Evolutionary conservation across 2,797 vertebrate genomes (phyloP), one percentile per base, ranked within the genome.

Genomic region (Premnoplex brunnescens): DNA sequence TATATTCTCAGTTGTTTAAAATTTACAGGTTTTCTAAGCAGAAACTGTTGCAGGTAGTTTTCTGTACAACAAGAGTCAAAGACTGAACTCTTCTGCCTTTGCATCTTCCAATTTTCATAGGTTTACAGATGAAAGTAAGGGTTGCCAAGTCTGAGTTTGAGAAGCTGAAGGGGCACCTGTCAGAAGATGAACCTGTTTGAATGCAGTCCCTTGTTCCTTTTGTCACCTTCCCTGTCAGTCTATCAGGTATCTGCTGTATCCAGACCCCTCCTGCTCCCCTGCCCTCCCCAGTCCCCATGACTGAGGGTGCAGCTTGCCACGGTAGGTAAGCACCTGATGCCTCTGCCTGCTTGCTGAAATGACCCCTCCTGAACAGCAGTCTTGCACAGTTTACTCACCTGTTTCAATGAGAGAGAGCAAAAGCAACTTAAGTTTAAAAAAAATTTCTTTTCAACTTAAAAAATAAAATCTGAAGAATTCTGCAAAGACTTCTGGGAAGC

Each of bases 111-210:
- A 0, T 43, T 91, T 87, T 84, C 80, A 48, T 49, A 41, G 60
- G 80, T 96, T 52, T 88, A 68, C 98, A 99, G 91, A 95, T 95
- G 21, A 98, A 99, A 97, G 98, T 98, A 91, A 97, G 98, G 91
- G 98, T 97, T 66, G 98, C 98, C 5, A 99, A 98, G 97, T n/a
- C 96, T 73, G 97, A 98, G 75, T 98, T 97, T 88, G 98, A 99
- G 96, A 99, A 98, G 91, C 97, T 98, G 88, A 98, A 99, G 98
- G 19, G 98, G 98, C 0, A 89, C 98, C 72, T 99, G 98, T 97
- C 98, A 98, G 97, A 98, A 98, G 95, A 98, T 98, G 64, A 99
- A 98, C 87, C 98, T 98, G 95, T 98, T 99, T 78, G 98, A 98
- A 91, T 98, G 98, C 12, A 99, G 98, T 48, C 46, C 46, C 27